Conservation (phyloP, 1,140 invertebrate species). For the Magallana angulata region DNA sequence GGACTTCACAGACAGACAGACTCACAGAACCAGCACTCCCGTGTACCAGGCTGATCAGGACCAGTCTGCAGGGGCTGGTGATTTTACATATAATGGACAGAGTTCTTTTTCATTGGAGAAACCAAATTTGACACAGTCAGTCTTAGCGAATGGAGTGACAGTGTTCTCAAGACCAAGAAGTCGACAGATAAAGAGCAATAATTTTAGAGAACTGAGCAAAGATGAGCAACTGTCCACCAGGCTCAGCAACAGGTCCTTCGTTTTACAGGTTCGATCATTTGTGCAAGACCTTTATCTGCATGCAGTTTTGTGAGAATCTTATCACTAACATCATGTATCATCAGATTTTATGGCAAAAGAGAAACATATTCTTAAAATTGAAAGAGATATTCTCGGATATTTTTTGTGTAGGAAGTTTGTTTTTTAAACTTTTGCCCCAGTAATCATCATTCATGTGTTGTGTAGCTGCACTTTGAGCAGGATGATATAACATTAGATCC, state of each 20-base stretch:
- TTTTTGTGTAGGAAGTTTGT: no score
- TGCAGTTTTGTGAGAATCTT: no score
- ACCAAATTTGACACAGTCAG: slow-evolving; percentile 32
- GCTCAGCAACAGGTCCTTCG: slow-evolving; percentile 46
- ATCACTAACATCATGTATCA: no score
- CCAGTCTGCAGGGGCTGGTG: not conserved
- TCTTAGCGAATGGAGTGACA: slow-evolving; percentile 50
- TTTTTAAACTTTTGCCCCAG: no score
- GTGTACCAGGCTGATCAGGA: not conserved
- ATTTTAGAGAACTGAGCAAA: slow-evolving; percentile 47
- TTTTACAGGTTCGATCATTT: slow-evolving; percentile 29
- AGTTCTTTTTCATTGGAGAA: not conserved
- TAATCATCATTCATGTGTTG: no score
- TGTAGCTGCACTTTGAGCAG: no score
- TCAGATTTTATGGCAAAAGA: no score
- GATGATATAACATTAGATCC: no score
- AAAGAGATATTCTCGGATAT: no score
- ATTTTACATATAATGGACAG: not conserved
- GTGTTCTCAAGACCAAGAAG: slow-evolving; percentile 49
- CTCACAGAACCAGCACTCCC: not conserved
- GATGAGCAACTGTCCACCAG: slow-evolving; percentile 47
- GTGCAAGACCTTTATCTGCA: no score
- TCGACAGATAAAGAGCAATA: slow-evolving; percentile 30
- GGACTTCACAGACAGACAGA: not conserved
- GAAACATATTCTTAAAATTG: not conserved